Conservation (phyloP, 2,113 vertebrate genomes). For the Ailuropoda melanoleuca region DNA sequence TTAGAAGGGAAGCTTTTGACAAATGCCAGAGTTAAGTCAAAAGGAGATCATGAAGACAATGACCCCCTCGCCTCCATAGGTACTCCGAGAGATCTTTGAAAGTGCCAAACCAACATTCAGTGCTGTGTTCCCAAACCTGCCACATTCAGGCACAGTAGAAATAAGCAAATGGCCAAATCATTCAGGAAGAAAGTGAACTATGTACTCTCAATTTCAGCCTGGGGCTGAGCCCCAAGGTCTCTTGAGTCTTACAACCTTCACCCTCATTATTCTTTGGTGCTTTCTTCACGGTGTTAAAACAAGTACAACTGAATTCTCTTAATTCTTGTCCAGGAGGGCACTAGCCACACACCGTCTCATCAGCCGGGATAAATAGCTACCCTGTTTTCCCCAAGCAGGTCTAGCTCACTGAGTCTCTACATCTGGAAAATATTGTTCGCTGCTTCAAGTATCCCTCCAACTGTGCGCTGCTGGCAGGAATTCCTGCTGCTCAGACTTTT, state of each 20-base stretch:
- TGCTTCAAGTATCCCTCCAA: not conserved
- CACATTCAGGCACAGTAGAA: not conserved
- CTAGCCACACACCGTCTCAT: not conserved
- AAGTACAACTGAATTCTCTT: not conserved
- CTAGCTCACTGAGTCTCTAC: not conserved
- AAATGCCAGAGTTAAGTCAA: not conserved
- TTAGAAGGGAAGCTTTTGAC: conserved; percentile 2
- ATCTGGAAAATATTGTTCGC: conserved; percentile 68
- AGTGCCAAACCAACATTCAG: not conserved
- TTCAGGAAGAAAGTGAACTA: not conserved
- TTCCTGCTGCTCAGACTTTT: conserved; percentile 42
- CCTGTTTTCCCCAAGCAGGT: not conserved
- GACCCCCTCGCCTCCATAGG: not conserved
- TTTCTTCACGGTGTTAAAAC: conserved; percentile 20
- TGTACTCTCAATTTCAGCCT: not conserved
- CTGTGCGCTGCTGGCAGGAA: not conserved
- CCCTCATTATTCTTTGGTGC: not conserved
- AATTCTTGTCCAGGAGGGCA: not conserved
- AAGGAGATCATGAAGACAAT: conserved; percentile 35
- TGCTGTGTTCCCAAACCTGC: not conserved
- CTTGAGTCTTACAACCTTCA: not conserved
- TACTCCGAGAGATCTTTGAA: not conserved
- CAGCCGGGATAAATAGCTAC: not conserved
- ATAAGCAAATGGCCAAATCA: not conserved
- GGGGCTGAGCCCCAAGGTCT: not conserved